A percentile compares a stretch with the other conserved stretches of the same genome.
Conservation (phyloP, 2,797 vertebrate genomes). For the Netta rufina region DNA sequence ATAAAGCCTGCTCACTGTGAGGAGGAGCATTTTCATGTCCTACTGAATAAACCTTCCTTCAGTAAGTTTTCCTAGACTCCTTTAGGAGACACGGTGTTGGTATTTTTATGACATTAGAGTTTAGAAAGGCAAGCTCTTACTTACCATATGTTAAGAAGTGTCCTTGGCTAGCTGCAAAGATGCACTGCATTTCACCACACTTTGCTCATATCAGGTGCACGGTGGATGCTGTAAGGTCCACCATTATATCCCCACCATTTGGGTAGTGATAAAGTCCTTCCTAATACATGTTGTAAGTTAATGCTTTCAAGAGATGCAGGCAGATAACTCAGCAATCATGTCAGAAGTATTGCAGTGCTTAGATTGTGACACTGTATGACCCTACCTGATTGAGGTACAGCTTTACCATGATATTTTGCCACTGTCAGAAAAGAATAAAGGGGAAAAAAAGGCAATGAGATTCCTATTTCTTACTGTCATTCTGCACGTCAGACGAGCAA, state of each 20-base stretch:
- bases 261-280: not conserved
- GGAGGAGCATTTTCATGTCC: not conserved
- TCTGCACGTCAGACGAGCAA: not conserved
- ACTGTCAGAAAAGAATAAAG: not conserved
- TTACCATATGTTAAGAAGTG: rapidly evolving
- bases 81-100: not conserved
- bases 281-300: not conserved
- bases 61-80: not conserved
- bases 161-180: not conserved
- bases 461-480: not conserved
- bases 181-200: not conserved
- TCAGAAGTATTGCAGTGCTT: not conserved
- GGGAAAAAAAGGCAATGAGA: not conserved
- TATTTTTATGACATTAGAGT: not conserved
- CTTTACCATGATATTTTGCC: not conserved
- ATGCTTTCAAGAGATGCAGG: not conserved
- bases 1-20: not conserved
- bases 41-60: not conserved
- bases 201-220: not conserved
- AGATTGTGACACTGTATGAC: not conserved
- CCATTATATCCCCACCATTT: not conserved
- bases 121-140: not conserved
- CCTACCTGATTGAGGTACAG: not conserved
- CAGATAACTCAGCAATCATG: not conserved
- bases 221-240: not conserved